phyloP scores from a whole-genome alignment of 2,797 vertebrate species.

The Microctenopoma stevenorrisi region DNA sequence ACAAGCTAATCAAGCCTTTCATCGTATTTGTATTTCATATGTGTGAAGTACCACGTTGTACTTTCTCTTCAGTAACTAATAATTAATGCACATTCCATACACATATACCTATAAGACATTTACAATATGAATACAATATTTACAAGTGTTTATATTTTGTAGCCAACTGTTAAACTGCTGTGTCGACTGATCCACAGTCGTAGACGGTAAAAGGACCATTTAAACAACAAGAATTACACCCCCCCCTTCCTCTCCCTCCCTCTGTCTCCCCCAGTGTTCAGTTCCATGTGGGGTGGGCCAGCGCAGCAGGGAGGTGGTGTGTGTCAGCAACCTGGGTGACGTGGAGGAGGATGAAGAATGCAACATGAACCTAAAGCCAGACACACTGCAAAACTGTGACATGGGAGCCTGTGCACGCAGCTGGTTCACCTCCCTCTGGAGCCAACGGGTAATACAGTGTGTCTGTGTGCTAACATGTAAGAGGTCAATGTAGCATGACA shows the following conservation, averaged over 20 bases:
- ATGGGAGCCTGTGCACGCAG: constrained; percentile 82
- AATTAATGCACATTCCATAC: too few relatives aligned
- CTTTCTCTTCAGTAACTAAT: too few relatives aligned
- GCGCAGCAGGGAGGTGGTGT: constrained; percentile 80
- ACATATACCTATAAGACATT: too few relatives aligned
- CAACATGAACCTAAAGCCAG: constrained; percentile 81
- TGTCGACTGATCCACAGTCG: too few relatives aligned
- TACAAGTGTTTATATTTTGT: too few relatives aligned
- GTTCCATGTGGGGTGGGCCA: constrained; percentile 84
- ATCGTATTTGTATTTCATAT: too few relatives aligned
- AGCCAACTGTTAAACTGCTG: too few relatives aligned
- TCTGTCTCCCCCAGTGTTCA: constrained; percentile 72
- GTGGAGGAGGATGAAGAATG: constrained; percentile 80
- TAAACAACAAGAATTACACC: background rate
- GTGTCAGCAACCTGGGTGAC: constrained; percentile 81
- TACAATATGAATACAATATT: too few relatives aligned
- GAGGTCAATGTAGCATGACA: background rate
- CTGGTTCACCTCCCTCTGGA: constrained; percentile 85
- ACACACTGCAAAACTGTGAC: constrained; percentile 82
- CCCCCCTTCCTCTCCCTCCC: too few relatives aligned
- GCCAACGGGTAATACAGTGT: constrained; percentile 70
- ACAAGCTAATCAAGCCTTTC: background rate
- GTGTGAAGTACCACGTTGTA: too few relatives aligned
- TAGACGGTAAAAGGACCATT: background rate
- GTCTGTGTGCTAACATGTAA: background rate